A percentile compares a stretch with the other conserved stretches of the same genome.
Evolutionary conservation across 1,140 invertebrate genomes (phyloP).

Genomic region (Anoplolepis gracilipes): DNA sequence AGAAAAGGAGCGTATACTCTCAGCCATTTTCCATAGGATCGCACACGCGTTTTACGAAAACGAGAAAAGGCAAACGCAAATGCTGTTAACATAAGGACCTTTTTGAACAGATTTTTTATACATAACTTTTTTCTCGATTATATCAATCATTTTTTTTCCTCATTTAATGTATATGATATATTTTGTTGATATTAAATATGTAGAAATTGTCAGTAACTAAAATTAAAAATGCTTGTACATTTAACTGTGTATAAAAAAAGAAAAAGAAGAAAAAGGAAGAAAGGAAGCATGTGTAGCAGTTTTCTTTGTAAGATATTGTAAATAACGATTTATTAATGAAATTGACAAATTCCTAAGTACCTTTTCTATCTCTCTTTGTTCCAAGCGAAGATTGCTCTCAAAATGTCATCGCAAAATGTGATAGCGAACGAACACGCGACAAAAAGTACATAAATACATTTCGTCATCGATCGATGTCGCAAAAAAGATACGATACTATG

Average conservation of each 20-base stretch:
- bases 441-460: constrained; percentile 24
- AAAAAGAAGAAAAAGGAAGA: constrained; percentile 30
- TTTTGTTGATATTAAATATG: constrained; percentile 79
- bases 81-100: neutral
- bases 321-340: constrained; percentile 85
- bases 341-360: constrained; percentile 84
- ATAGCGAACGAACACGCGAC: neutral
- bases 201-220: constrained; percentile 76
- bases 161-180: constrained; percentile 78
- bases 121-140: constrained; percentile 15
- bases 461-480: neutral
- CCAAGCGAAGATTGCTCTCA: constrained; percentile 75
- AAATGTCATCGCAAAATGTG: neutral
- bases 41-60: constrained; percentile 2
- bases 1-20: constrained; percentile 62
- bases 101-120: constrained; percentile 33
- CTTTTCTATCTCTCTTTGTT: constrained; percentile 80
- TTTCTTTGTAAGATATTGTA: constrained; percentile 86
- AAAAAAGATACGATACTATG: neutral
- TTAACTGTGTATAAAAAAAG: constrained; percentile 80
- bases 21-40: constrained; percentile 67
- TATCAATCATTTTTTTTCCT: constrained; percentile 31
- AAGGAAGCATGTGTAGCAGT: constrained; percentile 73
- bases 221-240: constrained; percentile 70
- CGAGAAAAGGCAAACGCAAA: neutral